A percentile compares a stretch with the other conserved stretches of the same genome.
These are phyloP conservation scores for Neelides folsomi DNA, from an alignment of 2,888 invertebrate species.

Conservation along the genomic window DNA sequence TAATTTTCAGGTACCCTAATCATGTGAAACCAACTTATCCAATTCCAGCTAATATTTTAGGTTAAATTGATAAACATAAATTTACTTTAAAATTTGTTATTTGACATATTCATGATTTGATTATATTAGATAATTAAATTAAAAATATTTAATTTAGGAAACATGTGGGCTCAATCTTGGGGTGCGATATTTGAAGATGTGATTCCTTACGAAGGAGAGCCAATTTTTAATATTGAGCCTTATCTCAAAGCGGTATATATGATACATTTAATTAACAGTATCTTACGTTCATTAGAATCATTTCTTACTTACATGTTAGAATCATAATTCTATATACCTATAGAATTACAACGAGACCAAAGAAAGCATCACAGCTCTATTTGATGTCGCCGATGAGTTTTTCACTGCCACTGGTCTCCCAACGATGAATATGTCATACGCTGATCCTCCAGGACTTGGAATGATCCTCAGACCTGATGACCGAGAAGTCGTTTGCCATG, in stretches of 20 bases:
- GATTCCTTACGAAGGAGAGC: conserved; percentile 58
- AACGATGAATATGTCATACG: conserved; percentile 69
- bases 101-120: too few relatives aligned
- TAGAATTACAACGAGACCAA: conserved; percentile 18
- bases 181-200: conserved; percentile 58
- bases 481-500: conserved; percentile 50
- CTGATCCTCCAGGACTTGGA: conserved; percentile 50
- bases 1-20: too few relatives aligned
- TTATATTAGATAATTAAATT: too few relatives aligned
- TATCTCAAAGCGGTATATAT: conserved; percentile 48
- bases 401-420: conserved; percentile 66
- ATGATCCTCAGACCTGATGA: conserved; percentile 61
- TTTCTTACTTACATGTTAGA: too few relatives aligned
- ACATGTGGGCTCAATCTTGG: conserved; percentile 78
- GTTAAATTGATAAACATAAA: conserved; percentile 40
- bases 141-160: conserved; percentile 40
- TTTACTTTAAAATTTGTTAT: too few relatives aligned
- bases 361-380: conserved; percentile 43
- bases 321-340: too few relatives aligned
- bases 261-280: too few relatives aligned
- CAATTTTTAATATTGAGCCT: conserved; percentile 58
- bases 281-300: too few relatives aligned
- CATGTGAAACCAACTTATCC: conserved; percentile 53
- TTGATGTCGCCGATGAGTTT: conserved; percentile 70
- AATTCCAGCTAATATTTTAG: conserved; percentile 70